A percentile compares a stretch with the other conserved stretches of the same genome.
These are phyloP conservation scores for Pyralis farinalis DNA, from an alignment of 2,888 invertebrate species.

Conservation along the genomic window DNA sequence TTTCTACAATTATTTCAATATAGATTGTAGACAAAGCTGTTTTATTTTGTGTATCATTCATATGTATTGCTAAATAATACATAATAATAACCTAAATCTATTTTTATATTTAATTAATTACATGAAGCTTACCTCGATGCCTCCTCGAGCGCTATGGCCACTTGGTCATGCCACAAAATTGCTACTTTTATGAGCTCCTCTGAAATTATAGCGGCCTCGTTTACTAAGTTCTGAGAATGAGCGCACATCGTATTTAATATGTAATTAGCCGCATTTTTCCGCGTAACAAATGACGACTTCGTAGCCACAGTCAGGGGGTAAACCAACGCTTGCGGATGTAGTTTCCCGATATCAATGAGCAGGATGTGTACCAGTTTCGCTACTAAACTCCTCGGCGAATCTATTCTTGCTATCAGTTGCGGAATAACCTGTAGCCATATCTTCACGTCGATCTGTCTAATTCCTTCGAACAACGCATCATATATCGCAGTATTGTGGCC, in stretches of 20 bases:
- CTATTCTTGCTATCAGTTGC: slow-evolving; percentile 98
- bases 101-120: too few species aligned
- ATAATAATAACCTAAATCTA: too few species aligned
- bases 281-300: slow-evolving; percentile 91
- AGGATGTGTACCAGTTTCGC: slow-evolving; percentile 95
- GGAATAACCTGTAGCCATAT: slow-evolving; percentile 99
- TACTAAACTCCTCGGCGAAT: slow-evolving; percentile 93
- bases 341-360: slow-evolving; percentile 97
- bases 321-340: slow-evolving; percentile 98
- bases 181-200: slow-evolving; percentile 98
- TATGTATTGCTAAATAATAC: too few species aligned
- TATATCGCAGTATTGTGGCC: slow-evolving; percentile 96
- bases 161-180: slow-evolving; percentile 99
- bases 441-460: slow-evolving; percentile 96
- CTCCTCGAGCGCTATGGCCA: slow-evolving; percentile 90
- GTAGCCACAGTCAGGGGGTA: slow-evolving; percentile 98
- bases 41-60: too few species aligned
- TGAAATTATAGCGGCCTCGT: slow-evolving; percentile 96
- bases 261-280: slow-evolving; percentile 95
- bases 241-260: slow-evolving; percentile 97
- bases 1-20: too few species aligned
- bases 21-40: too few species aligned
- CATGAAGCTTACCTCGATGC: slow-evolving; percentile 88
- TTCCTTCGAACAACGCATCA: slow-evolving; percentile 95
- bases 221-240: slow-evolving; percentile 94